These are phyloP conservation scores for Aplochiton taeniatus DNA, from an alignment of 2,797 vertebrate species.

Conservation along the genomic window DNA sequence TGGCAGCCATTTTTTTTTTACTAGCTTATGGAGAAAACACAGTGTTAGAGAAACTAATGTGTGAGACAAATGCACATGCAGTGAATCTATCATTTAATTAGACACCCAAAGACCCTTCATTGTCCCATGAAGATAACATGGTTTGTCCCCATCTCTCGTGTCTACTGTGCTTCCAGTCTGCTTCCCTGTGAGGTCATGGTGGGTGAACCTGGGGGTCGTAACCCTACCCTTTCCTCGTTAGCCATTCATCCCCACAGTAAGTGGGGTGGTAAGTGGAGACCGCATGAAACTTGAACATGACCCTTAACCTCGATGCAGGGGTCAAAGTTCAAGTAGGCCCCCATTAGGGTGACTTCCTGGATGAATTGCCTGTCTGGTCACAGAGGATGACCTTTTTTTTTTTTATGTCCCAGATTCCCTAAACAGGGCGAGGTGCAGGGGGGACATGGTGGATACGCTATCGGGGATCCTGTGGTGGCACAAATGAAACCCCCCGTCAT, in stretches of 20 bases:
- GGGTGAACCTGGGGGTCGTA: conserved; percentile 52
- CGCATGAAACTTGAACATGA: conserved; percentile 82
- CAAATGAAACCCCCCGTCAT: conserved; percentile 4
- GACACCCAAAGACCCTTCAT: no score
- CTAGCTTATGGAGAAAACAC: background rate
- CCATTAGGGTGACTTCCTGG: conserved; percentile 84
- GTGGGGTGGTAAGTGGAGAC: conserved; percentile 20
- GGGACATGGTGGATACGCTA: conserved; percentile 14
- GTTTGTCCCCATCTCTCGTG: conserved; percentile 50
- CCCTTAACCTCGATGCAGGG: conserved; percentile 75
- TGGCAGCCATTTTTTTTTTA: conserved; percentile 39
- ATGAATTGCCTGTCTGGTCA: conserved; percentile 80
- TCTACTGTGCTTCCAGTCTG: conserved; percentile 50
- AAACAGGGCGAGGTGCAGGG: conserved; percentile 59
- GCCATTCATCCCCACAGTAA: conserved; percentile 58
- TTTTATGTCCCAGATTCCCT: conserved; percentile 72
- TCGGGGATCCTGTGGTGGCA: no score
- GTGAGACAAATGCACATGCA: conserved; percentile 28
- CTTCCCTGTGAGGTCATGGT: conserved; percentile 56
- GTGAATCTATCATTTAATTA: conserved; percentile 41
- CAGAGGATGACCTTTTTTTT: conserved; percentile 73
- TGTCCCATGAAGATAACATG: background rate
- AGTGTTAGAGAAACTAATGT: background rate
- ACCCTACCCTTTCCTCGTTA: conserved; percentile 53
- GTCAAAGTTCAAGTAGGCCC: conserved; percentile 79